A percentile compares a stretch with the other conserved stretches of the same genome.
Evolutionary conservation across 2,113 vertebrate genomes (phyloP).

Genomic region (Climacteris rufus): DNA sequence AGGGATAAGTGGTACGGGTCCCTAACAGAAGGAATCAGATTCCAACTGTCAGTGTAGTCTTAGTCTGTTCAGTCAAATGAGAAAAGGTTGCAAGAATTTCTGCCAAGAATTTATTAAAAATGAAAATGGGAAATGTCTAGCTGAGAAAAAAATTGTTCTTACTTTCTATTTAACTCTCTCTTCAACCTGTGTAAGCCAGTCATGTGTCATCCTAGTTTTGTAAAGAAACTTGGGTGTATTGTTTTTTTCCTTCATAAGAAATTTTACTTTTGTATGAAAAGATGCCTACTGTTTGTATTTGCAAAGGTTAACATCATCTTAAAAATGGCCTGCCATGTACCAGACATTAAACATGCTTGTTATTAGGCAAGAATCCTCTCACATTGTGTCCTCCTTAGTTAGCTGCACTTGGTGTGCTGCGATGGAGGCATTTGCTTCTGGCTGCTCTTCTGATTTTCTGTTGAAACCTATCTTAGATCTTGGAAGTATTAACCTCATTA

Average conservation of each 20-base stretch:
- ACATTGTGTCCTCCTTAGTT: neutral
- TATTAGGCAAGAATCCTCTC: neutral
- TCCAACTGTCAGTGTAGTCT: neutral
- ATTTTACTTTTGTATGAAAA: neutral
- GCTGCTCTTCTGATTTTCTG: neutral
- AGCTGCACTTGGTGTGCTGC: neutral
- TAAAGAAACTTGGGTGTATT: neutral
- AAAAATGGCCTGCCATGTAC: neutral
- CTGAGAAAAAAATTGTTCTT: neutral
- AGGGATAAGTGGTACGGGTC: neutral
- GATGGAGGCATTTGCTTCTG: neutral
- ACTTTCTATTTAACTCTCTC: neutral
- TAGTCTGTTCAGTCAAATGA: neutral
- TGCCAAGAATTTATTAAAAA: slow-evolving; percentile 4
- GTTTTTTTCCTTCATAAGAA: neutral
- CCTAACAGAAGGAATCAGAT: neutral
- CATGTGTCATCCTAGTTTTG: neutral
- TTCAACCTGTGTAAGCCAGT: neutral
- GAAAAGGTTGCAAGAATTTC: neutral
- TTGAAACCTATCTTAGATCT: neutral
- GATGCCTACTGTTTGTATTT: neutral
- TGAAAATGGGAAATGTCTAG: slow-evolving; percentile 1
- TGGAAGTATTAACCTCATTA: neutral
- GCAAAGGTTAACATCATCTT: neutral
- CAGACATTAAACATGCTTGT: neutral